Evolutionary conservation across 2,113 vertebrate genomes (phyloP).

Genomic region (Galbula dea): DNA sequence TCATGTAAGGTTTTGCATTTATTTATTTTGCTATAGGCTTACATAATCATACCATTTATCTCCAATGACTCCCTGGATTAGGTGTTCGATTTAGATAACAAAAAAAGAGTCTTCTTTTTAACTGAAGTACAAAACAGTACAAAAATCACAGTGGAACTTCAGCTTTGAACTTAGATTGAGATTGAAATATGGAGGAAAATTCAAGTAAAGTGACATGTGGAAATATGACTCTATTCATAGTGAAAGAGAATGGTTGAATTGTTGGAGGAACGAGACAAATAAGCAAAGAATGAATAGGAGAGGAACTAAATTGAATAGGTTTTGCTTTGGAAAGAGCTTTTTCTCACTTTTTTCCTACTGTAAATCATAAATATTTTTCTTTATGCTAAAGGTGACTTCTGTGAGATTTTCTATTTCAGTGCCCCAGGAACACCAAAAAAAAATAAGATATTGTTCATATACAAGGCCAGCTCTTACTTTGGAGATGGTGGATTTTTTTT

Average conservation of each 20-base stretch:
- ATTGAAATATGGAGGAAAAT: background rate
- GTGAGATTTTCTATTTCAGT: background rate
- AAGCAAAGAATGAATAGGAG: background rate
- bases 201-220: background rate
- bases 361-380: background rate
- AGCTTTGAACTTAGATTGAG: background rate
- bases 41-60: background rate
- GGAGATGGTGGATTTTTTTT: background rate
- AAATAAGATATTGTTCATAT: background rate
- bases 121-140: background rate
- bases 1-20: background rate
- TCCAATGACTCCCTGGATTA: background rate
- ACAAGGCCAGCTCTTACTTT: background rate
- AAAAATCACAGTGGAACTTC: background rate
- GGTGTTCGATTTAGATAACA: background rate
- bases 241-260: background rate
- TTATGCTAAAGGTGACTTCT: background rate
- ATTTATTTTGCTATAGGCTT: background rate
- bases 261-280: background rate
- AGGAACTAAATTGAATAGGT: background rate
- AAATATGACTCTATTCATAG: background rate
- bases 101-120: background rate
- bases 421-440: background rate
- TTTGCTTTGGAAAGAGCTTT: background rate
- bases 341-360: rapidly evolving